Conservation (phyloP, 1,140 invertebrate genomes). For the Calliopsis andreniformis region DNA sequence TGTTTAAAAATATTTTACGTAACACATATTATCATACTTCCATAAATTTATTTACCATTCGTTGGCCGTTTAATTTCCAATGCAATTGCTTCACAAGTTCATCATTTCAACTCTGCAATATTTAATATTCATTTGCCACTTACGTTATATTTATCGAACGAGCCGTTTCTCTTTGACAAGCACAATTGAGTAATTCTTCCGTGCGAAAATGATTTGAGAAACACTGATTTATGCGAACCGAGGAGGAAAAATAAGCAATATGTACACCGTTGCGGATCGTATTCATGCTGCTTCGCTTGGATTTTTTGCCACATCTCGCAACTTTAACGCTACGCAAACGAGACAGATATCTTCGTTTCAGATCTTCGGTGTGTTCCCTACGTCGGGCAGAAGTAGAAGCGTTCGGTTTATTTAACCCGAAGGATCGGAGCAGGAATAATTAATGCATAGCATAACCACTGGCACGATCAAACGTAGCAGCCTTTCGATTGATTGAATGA, state of each 20-base stretch:
- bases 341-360: neutral
- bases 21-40: no score
- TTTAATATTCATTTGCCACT: neutral
- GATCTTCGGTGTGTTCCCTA: neutral
- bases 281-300: neutral
- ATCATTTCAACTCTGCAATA: no score
- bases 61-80: no score
- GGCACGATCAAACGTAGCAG: neutral
- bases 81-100: no score
- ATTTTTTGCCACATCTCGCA: constrained; percentile 2
- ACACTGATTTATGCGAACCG: neutral
- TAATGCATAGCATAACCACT: neutral
- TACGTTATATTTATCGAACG: neutral
- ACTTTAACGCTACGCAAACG: neutral
- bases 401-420: neutral
- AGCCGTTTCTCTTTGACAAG: neutral
- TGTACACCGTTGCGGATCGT: neutral
- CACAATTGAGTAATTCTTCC: neutral
- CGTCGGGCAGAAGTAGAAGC: neutral
- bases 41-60: no score
- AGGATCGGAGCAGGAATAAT: neutral
- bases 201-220: neutral
- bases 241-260: neutral
- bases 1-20: no score
- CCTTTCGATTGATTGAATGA: neutral